Evolutionary conservation across 1,140 invertebrate species (phyloP).

Genomic region (Chironomus striatipennis): DNA sequence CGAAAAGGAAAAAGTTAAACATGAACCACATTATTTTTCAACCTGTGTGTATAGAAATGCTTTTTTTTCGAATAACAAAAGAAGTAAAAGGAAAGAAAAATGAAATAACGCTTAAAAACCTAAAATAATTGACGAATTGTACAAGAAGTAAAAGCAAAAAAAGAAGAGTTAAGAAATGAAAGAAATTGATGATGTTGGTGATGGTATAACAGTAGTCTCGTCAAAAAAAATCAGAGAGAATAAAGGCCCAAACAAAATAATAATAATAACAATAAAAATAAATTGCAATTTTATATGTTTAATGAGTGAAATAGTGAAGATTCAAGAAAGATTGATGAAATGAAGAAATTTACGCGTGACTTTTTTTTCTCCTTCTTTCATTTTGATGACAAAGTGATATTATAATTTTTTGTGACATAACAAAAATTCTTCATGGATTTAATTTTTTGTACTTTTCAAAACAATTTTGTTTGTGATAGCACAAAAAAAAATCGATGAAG

Average conservation of each 20-base stretch:
- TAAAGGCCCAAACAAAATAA: neutral
- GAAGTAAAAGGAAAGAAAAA: neutral
- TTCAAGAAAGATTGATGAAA: neutral
- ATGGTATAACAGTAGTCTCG: no score
- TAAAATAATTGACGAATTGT: conserved; percentile 13
- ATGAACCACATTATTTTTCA: no score
- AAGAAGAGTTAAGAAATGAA: neutral
- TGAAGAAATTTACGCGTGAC: no score
- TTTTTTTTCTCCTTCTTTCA: neutral
- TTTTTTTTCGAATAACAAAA: neutral
- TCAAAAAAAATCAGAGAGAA: neutral
- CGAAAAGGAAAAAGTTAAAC: no score
- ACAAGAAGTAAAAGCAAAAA: neutral
- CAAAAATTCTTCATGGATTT: neutral
- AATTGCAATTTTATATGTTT: neutral
- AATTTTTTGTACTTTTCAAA: neutral
- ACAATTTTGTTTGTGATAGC: neutral
- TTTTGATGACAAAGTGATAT: neutral
- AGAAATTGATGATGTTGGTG: neutral
- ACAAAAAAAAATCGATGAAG: neutral
- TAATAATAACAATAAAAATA: neutral
- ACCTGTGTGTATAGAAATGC: no score
- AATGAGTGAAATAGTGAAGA: conserved; percentile 1
- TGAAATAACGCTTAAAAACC: neutral
- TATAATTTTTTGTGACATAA: no score